Conservation (phyloP, 2,797 vertebrate species). For the Microchirus variegatus region DNA sequence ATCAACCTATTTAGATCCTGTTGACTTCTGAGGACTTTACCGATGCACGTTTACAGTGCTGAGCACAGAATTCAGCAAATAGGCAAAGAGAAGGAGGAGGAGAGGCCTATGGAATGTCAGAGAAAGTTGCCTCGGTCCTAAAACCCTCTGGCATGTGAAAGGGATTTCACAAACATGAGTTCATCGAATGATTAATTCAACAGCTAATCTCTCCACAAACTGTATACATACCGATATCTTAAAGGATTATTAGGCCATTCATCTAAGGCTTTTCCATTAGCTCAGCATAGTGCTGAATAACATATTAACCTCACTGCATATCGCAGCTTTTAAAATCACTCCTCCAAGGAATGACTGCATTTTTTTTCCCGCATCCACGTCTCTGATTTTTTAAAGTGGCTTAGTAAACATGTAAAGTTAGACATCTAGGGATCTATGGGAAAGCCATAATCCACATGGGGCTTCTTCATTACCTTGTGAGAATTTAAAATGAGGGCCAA, state of each 20-base stretch:
- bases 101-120: slow-evolving; percentile 63
- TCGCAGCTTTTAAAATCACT: not conserved
- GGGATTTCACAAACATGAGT: slow-evolving; percentile 70
- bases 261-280: slow-evolving; percentile 63
- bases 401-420: not conserved
- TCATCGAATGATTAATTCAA: slow-evolving; percentile 71
- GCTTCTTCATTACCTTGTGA: not conserved
- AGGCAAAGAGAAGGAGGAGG: slow-evolving; percentile 37
- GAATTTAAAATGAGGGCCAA: not conserved
- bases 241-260: slow-evolving; percentile 63
- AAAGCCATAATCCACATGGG: not conserved
- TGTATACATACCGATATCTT: slow-evolving; percentile 72
- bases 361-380: slow-evolving; percentile 2
- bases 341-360: slow-evolving; percentile 8
- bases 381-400: too few species aligned
- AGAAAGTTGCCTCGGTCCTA: slow-evolving; percentile 47
- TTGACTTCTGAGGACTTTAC: slow-evolving; percentile 37
- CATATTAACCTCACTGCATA: slow-evolving; percentile 41
- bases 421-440: not conserved
- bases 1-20: slow-evolving; percentile 46
- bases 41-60: slow-evolving; percentile 17
- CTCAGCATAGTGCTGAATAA: slow-evolving; percentile 37
- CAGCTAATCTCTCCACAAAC: slow-evolving; percentile 71
- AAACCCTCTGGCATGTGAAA: slow-evolving; percentile 71
- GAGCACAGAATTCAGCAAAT: slow-evolving; percentile 26